These are phyloP conservation scores for Lagopus muta DNA, from an alignment of 2,113 vertebrate species.

Conservation along the genomic window DNA sequence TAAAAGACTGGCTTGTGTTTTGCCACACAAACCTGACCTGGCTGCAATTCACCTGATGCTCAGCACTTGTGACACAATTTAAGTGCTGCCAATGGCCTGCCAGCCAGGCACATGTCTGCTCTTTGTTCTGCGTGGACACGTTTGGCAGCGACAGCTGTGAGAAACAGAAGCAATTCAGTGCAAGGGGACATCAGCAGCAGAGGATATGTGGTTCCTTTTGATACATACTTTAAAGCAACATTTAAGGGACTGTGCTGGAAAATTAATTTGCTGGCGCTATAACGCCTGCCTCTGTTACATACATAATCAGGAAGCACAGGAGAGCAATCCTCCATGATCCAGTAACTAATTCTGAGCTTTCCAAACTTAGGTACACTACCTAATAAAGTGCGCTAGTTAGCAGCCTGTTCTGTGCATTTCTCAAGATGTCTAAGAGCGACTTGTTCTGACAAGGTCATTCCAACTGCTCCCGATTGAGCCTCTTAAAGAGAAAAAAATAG, in stretches of 20 bases:
- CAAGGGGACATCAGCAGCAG: neutral
- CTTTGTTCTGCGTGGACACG: neutral
- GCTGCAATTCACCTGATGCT: neutral
- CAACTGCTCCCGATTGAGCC: neutral
- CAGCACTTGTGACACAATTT: rapidly evolving
- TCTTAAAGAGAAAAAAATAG: neutral
- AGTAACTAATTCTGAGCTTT: neutral
- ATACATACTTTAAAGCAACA: neutral
- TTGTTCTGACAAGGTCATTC: slow-evolving; percentile 18
- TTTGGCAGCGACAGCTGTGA: neutral
- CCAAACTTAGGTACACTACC: neutral
- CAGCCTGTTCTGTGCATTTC: neutral
- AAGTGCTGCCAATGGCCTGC: rapidly evolving
- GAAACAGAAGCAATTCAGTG: neutral
- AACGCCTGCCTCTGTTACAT: neutral
- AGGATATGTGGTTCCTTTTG: neutral
- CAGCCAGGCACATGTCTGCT: neutral
- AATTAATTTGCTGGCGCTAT: neutral
- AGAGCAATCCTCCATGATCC: neutral
- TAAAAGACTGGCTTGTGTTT: neutral
- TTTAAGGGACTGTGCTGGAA: neutral
- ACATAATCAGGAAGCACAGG: neutral
- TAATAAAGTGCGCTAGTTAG: neutral
- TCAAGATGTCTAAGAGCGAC: neutral
- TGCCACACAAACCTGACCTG: neutral